A percentile compares a stretch with the other conserved stretches of the same genome.
Conservation (phyloP, 2,888 invertebrate genomes). For the Plagodis pulveraria region DNA sequence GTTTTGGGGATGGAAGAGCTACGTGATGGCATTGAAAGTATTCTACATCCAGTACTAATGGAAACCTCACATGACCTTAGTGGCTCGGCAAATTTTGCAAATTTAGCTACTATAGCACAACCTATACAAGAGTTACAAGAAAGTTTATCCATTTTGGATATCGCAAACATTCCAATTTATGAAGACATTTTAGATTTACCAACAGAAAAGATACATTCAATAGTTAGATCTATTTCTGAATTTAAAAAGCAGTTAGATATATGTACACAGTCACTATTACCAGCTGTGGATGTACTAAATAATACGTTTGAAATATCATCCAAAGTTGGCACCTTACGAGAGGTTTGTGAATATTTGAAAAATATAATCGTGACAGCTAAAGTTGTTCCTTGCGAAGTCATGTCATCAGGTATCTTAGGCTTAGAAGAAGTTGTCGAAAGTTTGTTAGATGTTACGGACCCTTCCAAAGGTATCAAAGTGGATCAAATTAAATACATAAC, state of each 20-base stretch:
- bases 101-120: constrained; percentile 64
- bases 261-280: constrained; percentile 60
- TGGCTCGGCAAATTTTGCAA: constrained; percentile 50
- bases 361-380: constrained; percentile 52
- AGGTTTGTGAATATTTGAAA: constrained; percentile 61
- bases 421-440: constrained; percentile 54
- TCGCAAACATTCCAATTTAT: constrained; percentile 70
- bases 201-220: constrained; percentile 62
- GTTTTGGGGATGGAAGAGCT: constrained; percentile 59
- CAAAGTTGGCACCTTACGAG: constrained; percentile 58
- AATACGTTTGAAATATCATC: constrained; percentile 66
- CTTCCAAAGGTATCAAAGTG: constrained; percentile 57
- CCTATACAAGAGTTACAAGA: constrained; percentile 70
- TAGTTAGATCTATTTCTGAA: constrained; percentile 59
- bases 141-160: constrained; percentile 66
- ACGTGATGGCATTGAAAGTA: constrained; percentile 62
- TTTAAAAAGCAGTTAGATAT: constrained; percentile 66
- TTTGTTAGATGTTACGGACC: constrained; percentile 60
- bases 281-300: constrained; percentile 62
- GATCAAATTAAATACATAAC: constrained; percentile 60
- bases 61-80: constrained; percentile 60
- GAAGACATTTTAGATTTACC: constrained; percentile 69
- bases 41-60: constrained; percentile 66
- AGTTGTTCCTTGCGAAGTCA: constrained; percentile 18
- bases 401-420: constrained; percentile 40